Evolutionary conservation across 2,888 invertebrate genomes (phyloP), one percentile per base, ranked within the genome.

Genomic region (Eueremaeus valkanovi): DNA sequence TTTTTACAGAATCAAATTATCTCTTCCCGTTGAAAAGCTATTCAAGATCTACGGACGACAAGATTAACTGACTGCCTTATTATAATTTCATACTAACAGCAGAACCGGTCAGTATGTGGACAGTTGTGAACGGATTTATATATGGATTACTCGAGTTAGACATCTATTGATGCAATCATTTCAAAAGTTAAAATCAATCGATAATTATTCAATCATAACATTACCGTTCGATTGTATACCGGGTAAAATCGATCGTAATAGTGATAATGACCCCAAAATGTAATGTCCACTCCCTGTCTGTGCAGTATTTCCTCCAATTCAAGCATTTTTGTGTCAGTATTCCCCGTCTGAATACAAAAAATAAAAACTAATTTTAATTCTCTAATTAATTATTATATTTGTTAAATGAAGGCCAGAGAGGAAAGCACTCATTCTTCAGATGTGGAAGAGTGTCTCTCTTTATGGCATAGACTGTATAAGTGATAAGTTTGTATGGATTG

Each of bases 261-360:
- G 80, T 86, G 86, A 80, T 87, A 86, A 79, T 86, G 86, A 3
- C 86, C 86, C 83, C 84, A 85, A 74, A 86, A 79, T 66, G 83
- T 83, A 27, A 87, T 73, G 80, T 87, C 86, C 0, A 86, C 86
- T 1, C 86, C 86, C 77, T 85, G 82, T 40, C 85, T 80, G 79
- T 84, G 84, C 75, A 86, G 84, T 61, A 86, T 78, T 27, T 83
- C 80, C 79, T 86, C 86, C 61, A 86, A 79, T 3, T 83, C 85
- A 76, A 81, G 83, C 18, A 40, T 40, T 68, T 33, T 33, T 0
- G 68, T 40, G 2, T 68, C 42, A 13, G 68, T 68, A 21, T 68
- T 40, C n/a, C 68, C 68, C 13, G 68, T 68, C 68, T 68, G n/a
- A n/a, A n/a, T n/a, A 36, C 33, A 33, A 2, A 33, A 33, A 40